A percentile compares a stretch with the other conserved stretches of the same genome.
phyloP scores from a whole-genome alignment of 2,888 invertebrate species.

The Stomorhina lunata region DNA sequence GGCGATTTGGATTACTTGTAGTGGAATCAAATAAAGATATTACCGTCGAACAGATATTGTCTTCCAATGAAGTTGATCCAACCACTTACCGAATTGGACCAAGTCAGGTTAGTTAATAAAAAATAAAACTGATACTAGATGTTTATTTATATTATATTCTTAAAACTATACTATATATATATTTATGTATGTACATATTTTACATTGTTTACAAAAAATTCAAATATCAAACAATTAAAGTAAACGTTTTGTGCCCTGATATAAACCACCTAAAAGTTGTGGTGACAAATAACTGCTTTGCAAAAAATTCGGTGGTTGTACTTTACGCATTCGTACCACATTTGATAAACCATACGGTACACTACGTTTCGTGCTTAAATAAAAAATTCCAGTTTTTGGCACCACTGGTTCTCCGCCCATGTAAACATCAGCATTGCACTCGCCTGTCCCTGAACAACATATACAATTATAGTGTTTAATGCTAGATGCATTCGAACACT shows the following conservation, averaged over 20 bases:
- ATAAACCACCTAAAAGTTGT: constrained; percentile 42
- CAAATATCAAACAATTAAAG: neutral
- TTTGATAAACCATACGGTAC: constrained; percentile 71
- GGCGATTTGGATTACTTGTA: constrained; percentile 86
- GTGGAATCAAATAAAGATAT: constrained; percentile 77
- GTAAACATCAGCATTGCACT: constrained; percentile 70
- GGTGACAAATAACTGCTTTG: constrained; percentile 64
- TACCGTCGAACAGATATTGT: constrained; percentile 91
- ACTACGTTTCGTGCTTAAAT: constrained; percentile 71
- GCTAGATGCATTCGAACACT: constrained; percentile 62
- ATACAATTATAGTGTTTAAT: constrained; percentile 40
- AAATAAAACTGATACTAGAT: neutral
- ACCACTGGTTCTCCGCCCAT: constrained; percentile 77
- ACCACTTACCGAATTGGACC: constrained; percentile 93
- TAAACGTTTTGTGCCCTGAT: constrained; percentile 31
- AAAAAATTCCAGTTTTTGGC: constrained; percentile 74
- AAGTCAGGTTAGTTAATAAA: constrained; percentile 88
- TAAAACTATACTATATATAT: neutral
- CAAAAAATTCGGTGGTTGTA: constrained; percentile 68
- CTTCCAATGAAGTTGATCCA: constrained; percentile 90
- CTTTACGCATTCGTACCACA: constrained; percentile 69
- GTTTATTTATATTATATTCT: neutral
- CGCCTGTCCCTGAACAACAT: constrained; percentile 39
- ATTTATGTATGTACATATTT: neutral
- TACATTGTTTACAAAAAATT: neutral